These are phyloP conservation scores for Cyclophora albipunctata DNA, from an alignment of 2,888 invertebrate species.

Conservation along the genomic window DNA sequence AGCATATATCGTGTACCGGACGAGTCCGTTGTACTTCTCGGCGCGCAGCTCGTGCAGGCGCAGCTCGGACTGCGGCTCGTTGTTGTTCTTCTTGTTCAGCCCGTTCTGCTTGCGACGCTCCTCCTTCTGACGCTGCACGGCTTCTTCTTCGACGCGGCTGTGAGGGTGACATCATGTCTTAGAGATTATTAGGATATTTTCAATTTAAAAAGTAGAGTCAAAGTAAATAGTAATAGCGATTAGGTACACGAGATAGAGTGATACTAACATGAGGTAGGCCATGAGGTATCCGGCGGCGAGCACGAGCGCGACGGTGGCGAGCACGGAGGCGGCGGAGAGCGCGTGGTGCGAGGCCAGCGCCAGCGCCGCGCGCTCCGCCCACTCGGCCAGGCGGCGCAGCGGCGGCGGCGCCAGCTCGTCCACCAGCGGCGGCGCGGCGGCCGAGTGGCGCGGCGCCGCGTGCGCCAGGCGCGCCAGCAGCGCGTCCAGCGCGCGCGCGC, in stretches of 20 bases:
- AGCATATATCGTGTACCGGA: constrained; percentile 59
- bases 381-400: constrained; percentile 62
- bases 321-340: constrained; percentile 84
- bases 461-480: constrained; percentile 82
- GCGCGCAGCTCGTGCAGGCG: constrained; percentile 93
- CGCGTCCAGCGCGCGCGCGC: constrained; percentile 79
- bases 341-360: constrained; percentile 86
- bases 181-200: too few species aligned
- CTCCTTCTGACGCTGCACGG: constrained; percentile 60
- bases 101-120: constrained; percentile 76
- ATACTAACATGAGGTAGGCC: constrained; percentile 77
- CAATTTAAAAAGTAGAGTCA: too few species aligned
- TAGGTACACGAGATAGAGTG: background rate
- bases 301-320: constrained; percentile 84
- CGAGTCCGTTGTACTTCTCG: constrained; percentile 96
- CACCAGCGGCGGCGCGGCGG: background rate
- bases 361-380: constrained; percentile 82
- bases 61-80: constrained; percentile 78
- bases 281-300: constrained; percentile 86
- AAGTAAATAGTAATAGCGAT: background rate
- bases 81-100: constrained; percentile 65
- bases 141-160: constrained; percentile 67
- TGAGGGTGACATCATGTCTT: background rate
- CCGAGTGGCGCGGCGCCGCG: constrained; percentile 59
- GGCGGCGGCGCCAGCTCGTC: background rate